Percentiles rank a stretch among this genome's conserved stretches.
phyloP scores from a whole-genome alignment of 1,140 invertebrate species.

The Diorhabda sublineata region DNA sequence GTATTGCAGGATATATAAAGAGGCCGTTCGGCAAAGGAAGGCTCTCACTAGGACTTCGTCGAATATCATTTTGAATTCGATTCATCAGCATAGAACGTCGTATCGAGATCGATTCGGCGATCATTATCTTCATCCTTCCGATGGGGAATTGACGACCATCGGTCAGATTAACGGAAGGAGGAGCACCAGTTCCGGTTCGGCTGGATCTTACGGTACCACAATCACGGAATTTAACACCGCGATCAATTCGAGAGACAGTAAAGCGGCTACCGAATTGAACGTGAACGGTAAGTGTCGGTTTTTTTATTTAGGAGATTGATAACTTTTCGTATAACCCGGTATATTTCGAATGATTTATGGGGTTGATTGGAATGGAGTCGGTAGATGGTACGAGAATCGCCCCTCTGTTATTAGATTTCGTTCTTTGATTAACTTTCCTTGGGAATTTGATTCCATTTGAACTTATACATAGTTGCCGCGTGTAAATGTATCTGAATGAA shows the following conservation, averaged over 20 bases:
- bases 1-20: constrained; percentile 85
- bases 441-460: too few species aligned
- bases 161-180: constrained; percentile 46
- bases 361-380: too few species aligned
- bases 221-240: constrained; percentile 42
- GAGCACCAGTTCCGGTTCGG: constrained; percentile 45
- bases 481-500: too few species aligned
- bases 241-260: constrained; percentile 42
- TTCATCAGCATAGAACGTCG: constrained; percentile 72
- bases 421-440: too few species aligned
- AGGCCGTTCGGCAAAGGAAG: constrained; percentile 84
- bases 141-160: constrained; percentile 50
- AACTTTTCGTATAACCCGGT: too few species aligned
- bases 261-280: constrained; percentile 46
- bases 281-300: constrained; percentile 44
- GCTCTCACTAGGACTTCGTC: constrained; percentile 75
- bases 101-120: constrained; percentile 57
- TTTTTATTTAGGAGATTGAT: too few species aligned
- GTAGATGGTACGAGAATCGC: too few species aligned
- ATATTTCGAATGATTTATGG: too few species aligned
- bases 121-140: constrained; percentile 63
- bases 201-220: constrained; percentile 43
- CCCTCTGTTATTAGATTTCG: too few species aligned
- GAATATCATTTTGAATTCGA: constrained; percentile 76
- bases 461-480: too few species aligned